Evolutionary conservation across 1,140 invertebrate genomes (phyloP).

Genomic region (Drosophila sechellia): DNA sequence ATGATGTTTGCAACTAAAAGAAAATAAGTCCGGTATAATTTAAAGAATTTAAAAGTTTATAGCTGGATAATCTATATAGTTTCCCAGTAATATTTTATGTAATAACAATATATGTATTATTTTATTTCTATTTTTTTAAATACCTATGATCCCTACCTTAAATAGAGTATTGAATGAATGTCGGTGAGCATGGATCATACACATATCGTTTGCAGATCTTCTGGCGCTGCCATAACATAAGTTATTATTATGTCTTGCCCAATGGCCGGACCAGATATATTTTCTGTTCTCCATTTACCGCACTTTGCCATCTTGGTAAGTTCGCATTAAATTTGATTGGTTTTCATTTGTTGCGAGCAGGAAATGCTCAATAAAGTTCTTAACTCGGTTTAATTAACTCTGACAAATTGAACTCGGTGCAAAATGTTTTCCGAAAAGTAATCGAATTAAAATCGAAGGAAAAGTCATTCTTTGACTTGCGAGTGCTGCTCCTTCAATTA

Average conservation of each 20-base stretch:
- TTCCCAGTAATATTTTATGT: too few species aligned
- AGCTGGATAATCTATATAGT: too few species aligned
- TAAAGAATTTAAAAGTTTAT: too few species aligned
- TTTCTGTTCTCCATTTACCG: conserved; percentile 29
- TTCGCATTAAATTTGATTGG: conserved; percentile 67
- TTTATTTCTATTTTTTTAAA: too few species aligned
- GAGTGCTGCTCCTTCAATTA: conserved; percentile 44
- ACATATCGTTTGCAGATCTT: conserved; percentile 77
- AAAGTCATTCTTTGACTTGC: conserved; percentile 21
- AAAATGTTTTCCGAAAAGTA: conserved; percentile 38
- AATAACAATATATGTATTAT: too few species aligned
- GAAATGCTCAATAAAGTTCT: conserved; percentile 63
- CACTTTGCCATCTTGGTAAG: not conserved
- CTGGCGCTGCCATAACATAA: conserved; percentile 68
- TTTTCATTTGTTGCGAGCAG: conserved; percentile 55
- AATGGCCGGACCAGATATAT: conserved; percentile 46
- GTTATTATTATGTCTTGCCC: conserved; percentile 71
- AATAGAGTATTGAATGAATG: conserved; percentile 16
- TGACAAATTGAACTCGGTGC: conserved; percentile 56
- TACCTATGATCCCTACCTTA: not conserved
- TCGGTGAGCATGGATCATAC: conserved; percentile 11
- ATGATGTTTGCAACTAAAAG: too few species aligned
- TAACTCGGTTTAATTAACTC: conserved; percentile 57
- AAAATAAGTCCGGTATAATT: too few species aligned
- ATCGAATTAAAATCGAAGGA: conserved; percentile 35